These are phyloP conservation scores for Chromobotia macracanthus DNA, from an alignment of 2,797 vertebrate genomes.

Conservation along the genomic window DNA sequence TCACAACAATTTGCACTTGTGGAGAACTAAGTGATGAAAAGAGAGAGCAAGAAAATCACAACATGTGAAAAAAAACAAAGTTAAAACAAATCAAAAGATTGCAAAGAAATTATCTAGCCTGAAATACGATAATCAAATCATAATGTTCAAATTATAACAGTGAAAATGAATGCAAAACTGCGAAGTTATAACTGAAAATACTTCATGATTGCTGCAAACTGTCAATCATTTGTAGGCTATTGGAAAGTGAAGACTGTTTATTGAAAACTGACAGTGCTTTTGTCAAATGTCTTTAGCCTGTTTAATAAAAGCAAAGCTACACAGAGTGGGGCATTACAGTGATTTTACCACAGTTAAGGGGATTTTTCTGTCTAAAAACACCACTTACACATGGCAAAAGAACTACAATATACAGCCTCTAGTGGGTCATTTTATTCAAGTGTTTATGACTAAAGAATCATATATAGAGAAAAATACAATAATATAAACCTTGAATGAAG, in stretches of 20 bases:
- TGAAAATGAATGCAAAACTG: too few species aligned
- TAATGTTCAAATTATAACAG: background rate
- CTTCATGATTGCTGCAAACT: background rate
- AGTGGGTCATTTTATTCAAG: background rate
- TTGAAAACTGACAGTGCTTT: too few species aligned
- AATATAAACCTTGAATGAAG: background rate
- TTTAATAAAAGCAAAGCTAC: background rate
- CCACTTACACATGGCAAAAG: background rate
- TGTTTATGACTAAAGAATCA: background rate
- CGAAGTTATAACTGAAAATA: background rate
- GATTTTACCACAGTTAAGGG: background rate
- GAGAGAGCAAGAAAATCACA: background rate
- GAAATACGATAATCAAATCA: background rate
- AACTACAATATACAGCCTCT: background rate
- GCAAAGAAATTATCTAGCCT: background rate
- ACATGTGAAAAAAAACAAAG: background rate
- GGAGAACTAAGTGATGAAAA: background rate
- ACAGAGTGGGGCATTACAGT: background rate
- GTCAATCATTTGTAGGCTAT: background rate
- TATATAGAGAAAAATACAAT: background rate
- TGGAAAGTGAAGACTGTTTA: background rate
- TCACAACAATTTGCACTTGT: background rate
- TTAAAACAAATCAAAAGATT: background rate
- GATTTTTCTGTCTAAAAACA: background rate
- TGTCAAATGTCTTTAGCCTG: too few species aligned